Percentiles rank a stretch among this genome's conserved stretches.
Evolutionary conservation across 2,797 vertebrate species (phyloP).

Genomic region (Syndactyla subalaris): DNA sequence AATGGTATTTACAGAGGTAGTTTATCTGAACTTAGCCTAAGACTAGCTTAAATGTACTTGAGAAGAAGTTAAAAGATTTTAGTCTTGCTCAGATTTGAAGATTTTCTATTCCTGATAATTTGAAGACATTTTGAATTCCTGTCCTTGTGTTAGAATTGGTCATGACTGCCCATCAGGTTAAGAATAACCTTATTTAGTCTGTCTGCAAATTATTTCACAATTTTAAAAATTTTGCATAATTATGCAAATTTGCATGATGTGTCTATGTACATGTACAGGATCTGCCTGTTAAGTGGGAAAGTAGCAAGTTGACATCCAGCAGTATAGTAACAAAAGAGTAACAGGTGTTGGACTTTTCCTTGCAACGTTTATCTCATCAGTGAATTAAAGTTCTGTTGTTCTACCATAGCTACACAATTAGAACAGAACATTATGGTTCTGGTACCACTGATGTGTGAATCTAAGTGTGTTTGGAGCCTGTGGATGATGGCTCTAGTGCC

Average conservation of each 20-base stretch:
- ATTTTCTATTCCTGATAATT: neutral
- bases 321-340: neutral
- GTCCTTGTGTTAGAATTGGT: neutral
- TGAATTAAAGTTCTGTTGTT: neutral
- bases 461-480: neutral
- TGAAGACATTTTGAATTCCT: neutral
- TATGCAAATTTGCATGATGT: neutral
- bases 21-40: neutral
- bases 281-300: neutral
- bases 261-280: neutral
- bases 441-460: neutral
- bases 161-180: neutral
- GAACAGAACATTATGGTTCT: neutral
- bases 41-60: neutral
- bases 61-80: neutral
- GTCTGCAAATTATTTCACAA: neutral
- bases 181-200: neutral
- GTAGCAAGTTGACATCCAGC: neutral
- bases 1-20: neutral
- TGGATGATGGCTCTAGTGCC: neutral
- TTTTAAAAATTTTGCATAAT: neutral
- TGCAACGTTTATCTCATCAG: neutral
- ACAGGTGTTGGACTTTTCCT: neutral
- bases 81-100: neutral
- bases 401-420: neutral